Evolutionary conservation across 2,888 invertebrate species (phyloP).

Genomic region (Lasioglossum vierecki): DNA sequence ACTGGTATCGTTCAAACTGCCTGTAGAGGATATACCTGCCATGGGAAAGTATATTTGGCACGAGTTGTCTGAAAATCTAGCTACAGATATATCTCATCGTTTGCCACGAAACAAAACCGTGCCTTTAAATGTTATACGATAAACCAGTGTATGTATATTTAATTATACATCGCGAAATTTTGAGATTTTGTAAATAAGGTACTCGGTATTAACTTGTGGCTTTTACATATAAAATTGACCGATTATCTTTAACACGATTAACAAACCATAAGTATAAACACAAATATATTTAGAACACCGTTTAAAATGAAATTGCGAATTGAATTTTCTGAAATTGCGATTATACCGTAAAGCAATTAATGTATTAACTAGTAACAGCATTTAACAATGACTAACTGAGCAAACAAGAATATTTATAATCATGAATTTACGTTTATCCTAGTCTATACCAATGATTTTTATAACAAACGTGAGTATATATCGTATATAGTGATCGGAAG

Average conservation of each 20-base stretch:
- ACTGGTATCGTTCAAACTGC: conserved; percentile 92
- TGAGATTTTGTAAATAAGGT: conserved; percentile 5
- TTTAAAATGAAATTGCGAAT: background rate
- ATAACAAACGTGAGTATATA: conserved; percentile 40
- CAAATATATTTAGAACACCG: background rate
- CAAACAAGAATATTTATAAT: conserved; percentile 41
- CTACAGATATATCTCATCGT: conserved; percentile 88
- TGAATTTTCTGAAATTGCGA: background rate
- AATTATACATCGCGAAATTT: conserved; percentile 20
- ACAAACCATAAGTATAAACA: conserved; percentile 11
- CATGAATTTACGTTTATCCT: conserved; percentile 57
- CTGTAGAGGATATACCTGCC: conserved; percentile 93
- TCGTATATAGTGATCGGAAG: conserved; percentile 28
- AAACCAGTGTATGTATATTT: conserved; percentile 67
- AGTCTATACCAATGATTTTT: conserved; percentile 71
- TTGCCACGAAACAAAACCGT: conserved; percentile 92
- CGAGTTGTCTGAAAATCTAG: conserved; percentile 89
- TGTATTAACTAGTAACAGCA: conserved; percentile 25
- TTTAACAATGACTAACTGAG: conserved; percentile 45
- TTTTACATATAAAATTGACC: conserved; percentile 2
- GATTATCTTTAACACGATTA: background rate
- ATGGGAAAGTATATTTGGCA: conserved; percentile 96
- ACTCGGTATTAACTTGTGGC: conserved; percentile 16
- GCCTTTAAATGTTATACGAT: conserved; percentile 93
- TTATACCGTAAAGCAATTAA: conserved; percentile 20